Base-by-base conservation (phyloP, 2,113 vertebrate genomes). In the Hippoglossus stenolepis region DNA sequence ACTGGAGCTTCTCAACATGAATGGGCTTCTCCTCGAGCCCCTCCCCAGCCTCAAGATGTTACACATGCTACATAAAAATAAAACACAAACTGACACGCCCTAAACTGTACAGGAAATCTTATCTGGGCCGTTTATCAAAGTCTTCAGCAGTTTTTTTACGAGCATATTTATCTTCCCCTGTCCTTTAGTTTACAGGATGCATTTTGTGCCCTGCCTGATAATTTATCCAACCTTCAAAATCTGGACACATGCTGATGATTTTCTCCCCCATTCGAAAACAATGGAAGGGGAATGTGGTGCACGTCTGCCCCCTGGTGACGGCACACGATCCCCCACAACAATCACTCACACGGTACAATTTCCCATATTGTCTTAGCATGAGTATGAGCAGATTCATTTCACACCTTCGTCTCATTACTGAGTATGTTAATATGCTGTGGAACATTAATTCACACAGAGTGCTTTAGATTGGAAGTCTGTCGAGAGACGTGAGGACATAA, bases 251-350 rank as follows among this genome's bases (percentile, higher is more conserved):
- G 38, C 60, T 71, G 73, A 60, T 79, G 57, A 73, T 85, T 82
- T 65, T 80, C 74, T 77, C 64, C 20, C 61, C 58, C 70, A 73
- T 77, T 64, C 15, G 13, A 53, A 23, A 53, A 70, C 24, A 49
- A 5, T 10, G 3, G 21, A 10, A 10, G 62, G 9, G 63, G 23
- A 58, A 15, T 20, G 67, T 77, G 82, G 85, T 53, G 10, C 89
- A 83, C 87, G 79, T 38, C 86, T 93, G 93, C 90, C 92, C 91
- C 84, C 93, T 73, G 60, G 75, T 91, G 92, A 4, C 18, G 2
- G 1, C 23, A 53, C 9, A 11, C 5, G 20, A 3, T 3, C 60
- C 65, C 45, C 1, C 7, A 21, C 18, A 11, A 47, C 14, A 5
- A 18, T 35, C 45, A 5, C 20, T 38, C 47, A 18, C 26, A 11